Evolutionary conservation across 2,113 vertebrate species (phyloP), one percentile per base, ranked within the genome.

Genomic region (Lampris megalopsis): DNA sequence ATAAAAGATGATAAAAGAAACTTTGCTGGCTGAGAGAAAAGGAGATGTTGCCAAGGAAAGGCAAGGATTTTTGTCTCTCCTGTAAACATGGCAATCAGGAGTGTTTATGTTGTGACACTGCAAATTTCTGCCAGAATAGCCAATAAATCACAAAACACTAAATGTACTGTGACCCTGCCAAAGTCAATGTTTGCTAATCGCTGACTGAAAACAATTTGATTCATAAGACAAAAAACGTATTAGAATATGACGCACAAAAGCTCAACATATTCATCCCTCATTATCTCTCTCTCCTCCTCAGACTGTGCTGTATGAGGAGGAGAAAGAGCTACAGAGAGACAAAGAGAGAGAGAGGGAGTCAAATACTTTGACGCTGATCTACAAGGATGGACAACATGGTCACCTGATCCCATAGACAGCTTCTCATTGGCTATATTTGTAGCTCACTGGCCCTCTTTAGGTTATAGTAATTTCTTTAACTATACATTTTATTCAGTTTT

Each of bases 1-100:
- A 83, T 56, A 24, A 79, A 69, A 73, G 72, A 89, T 82, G 76
- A 87, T 24, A 70, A 81, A 83, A 84, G 75, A 89, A 85, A 88
- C 75, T 89, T 86, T 84, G 47, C 79, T 75, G 82, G 74, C 81
- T 37, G 63, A 42, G 41, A 76, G 66, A 68, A 49, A 63, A 58
- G 38, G 65, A 64, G 47, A 42, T 7, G 54, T 10, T 78, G 68
- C 83, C 71, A 83, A 74, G 61, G 63, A 65, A 61, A 53, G 2
- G 9, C 48, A 53, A 37, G 62, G 24, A 59, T 68, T 75, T 62
- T 79, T 52, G 49, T 60, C 67, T 80, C 1, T 24, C 50, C 54
- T 75, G 71, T 69, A 81, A 80, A 75, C 61, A 56, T 60, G 9
- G 43, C 58, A 66, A 80, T 76, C 63, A 73, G 13, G 78, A 54